Conservation (phyloP, 2,113 vertebrate species). For the Cyprinodon tularosa region DNA sequence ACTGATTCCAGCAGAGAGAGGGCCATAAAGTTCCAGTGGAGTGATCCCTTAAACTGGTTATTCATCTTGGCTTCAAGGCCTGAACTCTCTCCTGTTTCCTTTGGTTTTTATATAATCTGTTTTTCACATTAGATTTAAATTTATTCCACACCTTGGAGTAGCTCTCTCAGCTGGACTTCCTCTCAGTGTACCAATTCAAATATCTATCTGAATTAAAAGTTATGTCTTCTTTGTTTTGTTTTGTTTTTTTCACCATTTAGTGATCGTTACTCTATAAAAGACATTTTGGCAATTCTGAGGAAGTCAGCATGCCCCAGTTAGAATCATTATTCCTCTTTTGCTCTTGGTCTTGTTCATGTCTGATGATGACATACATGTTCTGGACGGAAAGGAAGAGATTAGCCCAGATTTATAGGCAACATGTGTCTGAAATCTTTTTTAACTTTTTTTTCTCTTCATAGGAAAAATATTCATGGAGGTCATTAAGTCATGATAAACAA, state of each 20-base stretch:
- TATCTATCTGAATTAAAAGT: slow-evolving; percentile 44
- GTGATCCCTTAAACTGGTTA: slow-evolving; percentile 24
- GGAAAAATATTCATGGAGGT: slow-evolving; percentile 21
- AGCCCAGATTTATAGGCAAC: slow-evolving; percentile 20
- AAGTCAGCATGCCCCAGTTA: slow-evolving; percentile 33
- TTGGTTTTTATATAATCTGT: slow-evolving; percentile 43
- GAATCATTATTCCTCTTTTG: slow-evolving; percentile 20
- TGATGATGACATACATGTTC: slow-evolving; percentile 11
- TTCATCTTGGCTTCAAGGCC: slow-evolving; percentile 33
- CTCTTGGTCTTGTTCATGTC: slow-evolving; percentile 13
- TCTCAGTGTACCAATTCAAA: slow-evolving; percentile 41
- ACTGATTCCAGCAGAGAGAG: slow-evolving; percentile 6
- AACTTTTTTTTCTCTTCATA: slow-evolving; percentile 5
- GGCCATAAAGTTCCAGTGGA: slow-evolving; percentile 26
- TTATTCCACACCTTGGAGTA: slow-evolving; percentile 45
- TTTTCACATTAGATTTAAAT: slow-evolving; percentile 56
- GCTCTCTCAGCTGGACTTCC: slow-evolving; percentile 40
- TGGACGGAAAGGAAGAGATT: slow-evolving; percentile 1
- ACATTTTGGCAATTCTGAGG: slow-evolving; percentile 19
- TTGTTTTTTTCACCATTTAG: slow-evolving; percentile 37
- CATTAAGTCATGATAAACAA: not conserved
- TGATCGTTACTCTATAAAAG: slow-evolving; percentile 23
- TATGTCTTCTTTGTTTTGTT: slow-evolving; percentile 7
- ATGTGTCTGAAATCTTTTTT: slow-evolving; percentile 9
- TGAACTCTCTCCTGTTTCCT: slow-evolving; percentile 26